Conservation (phyloP, 2,888 invertebrate genomes). For the Drosophila rubida region DNA sequence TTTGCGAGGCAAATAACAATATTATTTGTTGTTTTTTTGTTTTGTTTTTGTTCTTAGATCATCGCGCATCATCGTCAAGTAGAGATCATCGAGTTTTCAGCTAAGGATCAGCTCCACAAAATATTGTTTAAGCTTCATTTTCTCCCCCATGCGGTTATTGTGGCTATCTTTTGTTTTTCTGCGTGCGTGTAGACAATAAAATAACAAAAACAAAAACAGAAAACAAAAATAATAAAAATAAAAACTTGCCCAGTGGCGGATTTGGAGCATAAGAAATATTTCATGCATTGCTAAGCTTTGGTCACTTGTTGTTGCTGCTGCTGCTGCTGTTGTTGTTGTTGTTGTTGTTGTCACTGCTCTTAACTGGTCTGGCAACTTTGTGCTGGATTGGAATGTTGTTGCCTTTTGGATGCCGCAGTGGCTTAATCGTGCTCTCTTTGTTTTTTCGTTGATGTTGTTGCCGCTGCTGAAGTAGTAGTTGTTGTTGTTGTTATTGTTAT, state of each 20-base stretch:
- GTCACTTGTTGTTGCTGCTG: slow-evolving; percentile 34
- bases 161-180: slow-evolving; percentile 10
- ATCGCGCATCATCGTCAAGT: neutral
- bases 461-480: too few relatives aligned
- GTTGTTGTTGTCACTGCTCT: slow-evolving; percentile 47
- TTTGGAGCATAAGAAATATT: slow-evolving; percentile 77
- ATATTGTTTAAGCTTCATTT: neutral
- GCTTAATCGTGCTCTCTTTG: slow-evolving; percentile 17
- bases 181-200: slow-evolving; percentile 29
- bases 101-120: neutral
- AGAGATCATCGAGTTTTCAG: neutral
- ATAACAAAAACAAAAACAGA: slow-evolving; percentile 10
- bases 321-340: slow-evolving; percentile 31
- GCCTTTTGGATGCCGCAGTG: slow-evolving; percentile 58
- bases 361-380: slow-evolving; percentile 78
- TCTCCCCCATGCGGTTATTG: neutral
- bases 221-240: slow-evolving; percentile 11
- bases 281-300: slow-evolving; percentile 63
- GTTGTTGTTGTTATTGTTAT: slow-evolving; percentile 27
- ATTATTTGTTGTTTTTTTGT: neutral
- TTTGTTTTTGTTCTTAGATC: neutral
- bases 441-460: slow-evolving; percentile 23
- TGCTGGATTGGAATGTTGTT: slow-evolving; percentile 70
- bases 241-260: slow-evolving; percentile 62
- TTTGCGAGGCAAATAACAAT: neutral